Conservation (phyloP, 1,140 invertebrate genomes). For the Papilio aristodemus region DNA sequence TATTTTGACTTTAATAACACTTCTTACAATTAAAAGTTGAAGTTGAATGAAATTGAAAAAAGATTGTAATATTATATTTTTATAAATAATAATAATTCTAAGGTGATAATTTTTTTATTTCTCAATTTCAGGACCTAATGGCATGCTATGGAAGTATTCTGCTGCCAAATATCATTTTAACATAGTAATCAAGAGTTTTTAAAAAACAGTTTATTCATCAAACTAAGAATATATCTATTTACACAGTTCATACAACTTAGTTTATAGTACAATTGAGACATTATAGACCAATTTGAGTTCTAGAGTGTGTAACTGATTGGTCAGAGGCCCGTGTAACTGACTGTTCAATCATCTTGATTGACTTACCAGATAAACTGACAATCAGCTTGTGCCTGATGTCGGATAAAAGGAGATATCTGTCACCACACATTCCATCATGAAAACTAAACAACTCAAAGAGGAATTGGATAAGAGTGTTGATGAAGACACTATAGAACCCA, state of each 20-base stretch:
- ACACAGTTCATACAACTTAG: slow-evolving; percentile 9
- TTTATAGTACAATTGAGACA: slow-evolving; percentile 12
- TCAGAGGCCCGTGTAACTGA: neutral
- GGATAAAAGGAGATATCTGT: slow-evolving; percentile 64
- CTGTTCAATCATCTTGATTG: slow-evolving; percentile 38
- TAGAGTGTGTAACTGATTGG: neutral
- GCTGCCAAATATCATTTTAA: slow-evolving; percentile 49
- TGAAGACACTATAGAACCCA: slow-evolving; percentile 73
- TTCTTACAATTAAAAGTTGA: neutral
- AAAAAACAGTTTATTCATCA: slow-evolving; percentile 17
- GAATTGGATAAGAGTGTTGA: slow-evolving; percentile 71
- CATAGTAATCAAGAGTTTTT: slow-evolving; percentile 43
- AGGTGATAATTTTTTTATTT: slow-evolving; percentile 35
- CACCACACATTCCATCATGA: slow-evolving; percentile 77
- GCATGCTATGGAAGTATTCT: slow-evolving; percentile 46
- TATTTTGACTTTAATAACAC: neutral
- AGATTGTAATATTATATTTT: too few relatives aligned
- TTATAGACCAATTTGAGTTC: slow-evolving; percentile 4
- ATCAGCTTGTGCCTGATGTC: slow-evolving; percentile 71
- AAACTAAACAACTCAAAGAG: slow-evolving; percentile 76
- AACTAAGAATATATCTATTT: slow-evolving; percentile 25
- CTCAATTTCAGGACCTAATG: slow-evolving; percentile 62
- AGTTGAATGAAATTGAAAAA: too few relatives aligned
- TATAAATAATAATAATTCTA: neutral
- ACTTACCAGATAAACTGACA: slow-evolving; percentile 45